These are phyloP conservation scores for Fissipunctia ypsillon DNA, from an alignment of 2,888 invertebrate species.

Conservation along the genomic window DNA sequence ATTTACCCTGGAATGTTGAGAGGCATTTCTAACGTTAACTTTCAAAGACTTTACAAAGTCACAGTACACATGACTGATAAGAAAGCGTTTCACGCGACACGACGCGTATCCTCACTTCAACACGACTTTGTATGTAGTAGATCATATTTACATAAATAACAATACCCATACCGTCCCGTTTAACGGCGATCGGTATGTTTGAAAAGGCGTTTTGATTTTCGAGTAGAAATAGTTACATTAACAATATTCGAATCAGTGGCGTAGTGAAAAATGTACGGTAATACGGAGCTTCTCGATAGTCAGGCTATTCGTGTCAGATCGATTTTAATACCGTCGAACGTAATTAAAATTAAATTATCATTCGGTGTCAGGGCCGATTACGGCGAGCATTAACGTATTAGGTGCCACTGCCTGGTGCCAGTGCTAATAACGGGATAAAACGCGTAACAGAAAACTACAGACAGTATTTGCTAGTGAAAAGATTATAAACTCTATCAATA, in stretches of 20 bases:
- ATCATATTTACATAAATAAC: conserved; percentile 41
- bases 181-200: conserved; percentile 15
- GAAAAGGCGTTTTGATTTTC: conserved; percentile 15
- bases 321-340: conserved; percentile 45
- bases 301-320: conserved; percentile 39
- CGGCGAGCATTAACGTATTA: conserved; percentile 35
- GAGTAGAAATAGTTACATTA: conserved; percentile 3
- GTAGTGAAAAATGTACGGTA: conserved; percentile 23
- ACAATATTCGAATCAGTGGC: conserved; percentile 10
- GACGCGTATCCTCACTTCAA: conserved; percentile 22
- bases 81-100: conserved; percentile 34
- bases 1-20: conserved; percentile 32
- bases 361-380: conserved; percentile 54
- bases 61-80: conserved; percentile 48
- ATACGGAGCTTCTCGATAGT: conserved; percentile 16
- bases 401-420: conserved; percentile 9
- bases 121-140: conserved; percentile 24
- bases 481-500: conserved; percentile 57
- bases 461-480: conserved; percentile 43
- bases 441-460: conserved; percentile 47
- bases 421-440: conserved; percentile 52
- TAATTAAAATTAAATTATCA: conserved; percentile 60
- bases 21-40: conserved; percentile 25
- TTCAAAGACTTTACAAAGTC: conserved; percentile 52
- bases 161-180: conserved; percentile 25